A percentile compares a stretch with the other conserved stretches of the same genome.
Conservation (phyloP, 2,113 vertebrate genomes). For the Rhea americana region DNA sequence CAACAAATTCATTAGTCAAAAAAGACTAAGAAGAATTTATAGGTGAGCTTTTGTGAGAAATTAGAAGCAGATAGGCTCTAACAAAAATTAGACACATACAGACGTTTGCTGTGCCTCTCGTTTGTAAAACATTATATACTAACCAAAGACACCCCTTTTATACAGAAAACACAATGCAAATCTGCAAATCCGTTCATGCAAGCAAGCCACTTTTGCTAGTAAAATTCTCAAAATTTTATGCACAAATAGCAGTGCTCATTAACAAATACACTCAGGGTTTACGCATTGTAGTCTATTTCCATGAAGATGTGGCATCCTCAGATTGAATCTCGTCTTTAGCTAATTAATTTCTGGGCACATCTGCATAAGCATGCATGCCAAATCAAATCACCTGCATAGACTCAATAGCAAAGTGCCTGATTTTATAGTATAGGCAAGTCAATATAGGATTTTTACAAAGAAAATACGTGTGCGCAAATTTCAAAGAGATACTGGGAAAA, state of each 20-base stretch:
- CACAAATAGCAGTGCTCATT: not conserved
- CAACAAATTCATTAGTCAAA: not conserved
- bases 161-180: not conserved
- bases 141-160: not conserved
- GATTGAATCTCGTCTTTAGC: not conserved
- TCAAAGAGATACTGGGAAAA: not conserved
- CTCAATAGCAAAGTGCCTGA: not conserved
- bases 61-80: not conserved
- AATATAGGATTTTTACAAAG: not conserved
- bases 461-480: not conserved
- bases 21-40: not conserved
- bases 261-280: not conserved
- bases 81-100: not conserved
- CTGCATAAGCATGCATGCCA: not conserved
- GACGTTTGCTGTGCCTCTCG: not conserved
- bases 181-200: not conserved
- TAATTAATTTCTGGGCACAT: not conserved
- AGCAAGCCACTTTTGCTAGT: not conserved
- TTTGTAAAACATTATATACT: not conserved
- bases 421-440: not conserved
- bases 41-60: too few relatives aligned
- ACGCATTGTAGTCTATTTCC: not conserved
- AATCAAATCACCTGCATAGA: not conserved
- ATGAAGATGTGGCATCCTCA: not conserved
- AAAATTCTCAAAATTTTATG: not conserved